Evolutionary conservation across 92 coral and sea anemone genomes (phyloP).

Genomic region (Zoanthus solanderi): DNA sequence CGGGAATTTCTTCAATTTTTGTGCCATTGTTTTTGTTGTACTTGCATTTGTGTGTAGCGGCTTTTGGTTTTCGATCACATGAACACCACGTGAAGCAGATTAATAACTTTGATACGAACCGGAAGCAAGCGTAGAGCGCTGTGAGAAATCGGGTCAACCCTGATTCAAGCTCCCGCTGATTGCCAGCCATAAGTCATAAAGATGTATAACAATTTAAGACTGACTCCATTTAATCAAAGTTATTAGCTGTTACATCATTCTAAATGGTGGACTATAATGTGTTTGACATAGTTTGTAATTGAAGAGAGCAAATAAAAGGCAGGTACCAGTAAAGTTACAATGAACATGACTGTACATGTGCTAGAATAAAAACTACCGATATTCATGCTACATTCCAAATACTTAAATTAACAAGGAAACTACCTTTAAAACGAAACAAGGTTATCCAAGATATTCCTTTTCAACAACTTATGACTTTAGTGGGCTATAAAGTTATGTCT

Average conservation of each 20-base stretch:
- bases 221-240: neutral
- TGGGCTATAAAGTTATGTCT: too few relatives aligned
- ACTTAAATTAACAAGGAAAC: too few relatives aligned
- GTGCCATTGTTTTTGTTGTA: slow-evolving; percentile 24
- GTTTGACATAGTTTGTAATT: neutral
- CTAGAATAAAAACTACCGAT: neutral
- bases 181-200: slow-evolving; percentile 46
- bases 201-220: neutral
- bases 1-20: slow-evolving; percentile 1
- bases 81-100: slow-evolving; percentile 86
- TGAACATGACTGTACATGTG: neutral
- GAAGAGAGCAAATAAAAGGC: neutral
- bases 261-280: neutral
- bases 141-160: slow-evolving; percentile 83
- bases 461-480: too few relatives aligned
- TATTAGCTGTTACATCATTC: neutral
- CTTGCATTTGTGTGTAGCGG: slow-evolving; percentile 13
- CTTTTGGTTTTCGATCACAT: slow-evolving; percentile 59
- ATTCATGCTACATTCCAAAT: neutral
- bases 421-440: too few relatives aligned
- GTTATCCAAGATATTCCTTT: too few relatives aligned
- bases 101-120: slow-evolving; percentile 79
- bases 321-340: slow-evolving; percentile 4
- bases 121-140: slow-evolving; percentile 82
- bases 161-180: slow-evolving; percentile 71